Evolutionary conservation across 2,113 vertebrate species (phyloP), one percentile per base, ranked within the genome.

Genomic region (Erinaceus europaeus): DNA sequence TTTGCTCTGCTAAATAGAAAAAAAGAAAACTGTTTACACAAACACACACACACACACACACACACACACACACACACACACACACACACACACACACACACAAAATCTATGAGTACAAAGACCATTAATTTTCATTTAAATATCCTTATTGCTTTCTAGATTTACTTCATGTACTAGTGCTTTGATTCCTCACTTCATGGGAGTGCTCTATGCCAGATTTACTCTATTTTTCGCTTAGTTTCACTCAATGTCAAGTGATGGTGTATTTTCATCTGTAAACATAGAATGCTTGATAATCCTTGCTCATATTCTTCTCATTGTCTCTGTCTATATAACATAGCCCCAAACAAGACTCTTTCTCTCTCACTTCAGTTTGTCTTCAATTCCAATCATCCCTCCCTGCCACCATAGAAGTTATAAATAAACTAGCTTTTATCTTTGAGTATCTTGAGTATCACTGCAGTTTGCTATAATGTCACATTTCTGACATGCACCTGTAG

Each of bases 191-290:
- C 32, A 65, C 36, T 20, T 27, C 9, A 8, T 48, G 18, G 34
- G 62, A 32, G 38, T 76, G 46, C 81, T 84, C 89, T 40, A 52
- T 77, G 67, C 25, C 36, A 53, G 7, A 9, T 89, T 73, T 64
- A 48, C 32, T 88, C 80, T 86, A 7, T 80, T 89, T 93, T 90
- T 92, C 86, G 50, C 64, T 29, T 38, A 73, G 67, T 5, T 27
- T 90, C 59, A 21, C 44, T 83, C 61, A 53, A 59, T 69, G 81
- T 64, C 74, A 86, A 80, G 27, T 68, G 44, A 32, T 64, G n/a
- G 83, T 94, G 23, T 77, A 48, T 83, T 86, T 94, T 38, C 59
- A 59, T 11, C 34, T 48, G 50, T 74, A 50, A 67, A 55, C 48
- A 34, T 29, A 38, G 53, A 75, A 71, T 62, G 18, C 32, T 64